Percentiles rank a stretch among this genome's conserved stretches.
Conservation (phyloP, 1,140 invertebrate species). For the Drosophila kohkoa region DNA sequence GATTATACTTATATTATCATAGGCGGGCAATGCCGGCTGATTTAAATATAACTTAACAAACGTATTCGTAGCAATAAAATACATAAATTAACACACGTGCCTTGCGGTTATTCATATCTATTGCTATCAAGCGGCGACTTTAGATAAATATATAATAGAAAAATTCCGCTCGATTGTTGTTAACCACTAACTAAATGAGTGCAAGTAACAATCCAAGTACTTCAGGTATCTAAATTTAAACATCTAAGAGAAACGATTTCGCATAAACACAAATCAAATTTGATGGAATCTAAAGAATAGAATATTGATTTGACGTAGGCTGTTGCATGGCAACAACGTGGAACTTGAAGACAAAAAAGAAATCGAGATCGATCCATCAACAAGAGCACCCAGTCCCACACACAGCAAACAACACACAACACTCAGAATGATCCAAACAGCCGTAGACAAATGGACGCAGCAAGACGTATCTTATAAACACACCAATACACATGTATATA, state of each 20-base stretch:
- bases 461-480: constrained; percentile 50
- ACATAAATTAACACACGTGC: constrained; percentile 5
- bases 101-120: constrained; percentile 3
- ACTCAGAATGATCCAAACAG: constrained; percentile 45
- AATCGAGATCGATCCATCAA: constrained; percentile 44
- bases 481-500: constrained; percentile 14
- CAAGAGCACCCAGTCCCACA: constrained; percentile 38
- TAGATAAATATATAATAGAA: background rate
- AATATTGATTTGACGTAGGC: constrained; percentile 33
- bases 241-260: background rate
- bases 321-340: constrained; percentile 27
- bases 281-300: constrained; percentile 15
- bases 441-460: constrained; percentile 77
- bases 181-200: background rate
- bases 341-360: constrained; percentile 19
- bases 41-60: background rate
- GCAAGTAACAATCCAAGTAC: background rate
- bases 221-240: background rate
- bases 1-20: background rate
- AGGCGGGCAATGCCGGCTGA: background rate
- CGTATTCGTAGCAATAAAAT: background rate
- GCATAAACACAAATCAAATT: constrained; percentile 6
- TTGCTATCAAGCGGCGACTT: background rate
- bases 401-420: constrained; percentile 40
- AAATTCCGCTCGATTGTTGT: background rate